These are phyloP conservation scores for Eleginops maclovinus DNA, from an alignment of 2,113 vertebrate species.

Conservation along the genomic window DNA sequence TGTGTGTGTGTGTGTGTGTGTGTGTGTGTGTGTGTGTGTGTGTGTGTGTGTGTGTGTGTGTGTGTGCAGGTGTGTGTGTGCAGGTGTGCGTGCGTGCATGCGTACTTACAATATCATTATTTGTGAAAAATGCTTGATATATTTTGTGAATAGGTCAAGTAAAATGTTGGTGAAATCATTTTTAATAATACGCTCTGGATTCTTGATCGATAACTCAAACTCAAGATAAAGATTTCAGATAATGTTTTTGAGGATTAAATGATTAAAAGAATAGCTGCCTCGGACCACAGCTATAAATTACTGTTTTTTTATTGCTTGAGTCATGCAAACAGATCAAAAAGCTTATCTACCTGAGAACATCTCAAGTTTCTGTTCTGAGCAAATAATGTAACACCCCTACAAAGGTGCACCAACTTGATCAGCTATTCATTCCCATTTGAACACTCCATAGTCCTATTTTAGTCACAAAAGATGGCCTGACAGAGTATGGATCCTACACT, in stretches of 20 bases:
- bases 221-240: neutral
- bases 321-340: too few species aligned
- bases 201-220: neutral
- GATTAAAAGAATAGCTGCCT: neutral
- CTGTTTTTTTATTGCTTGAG: neutral
- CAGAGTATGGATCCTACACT: neutral
- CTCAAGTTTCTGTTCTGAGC: too few species aligned
- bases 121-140: too few species aligned
- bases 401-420: neutral
- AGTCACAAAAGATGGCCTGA: neutral
- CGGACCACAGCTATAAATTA: neutral
- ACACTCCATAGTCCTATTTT: neutral
- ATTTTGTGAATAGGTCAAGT: too few species aligned
- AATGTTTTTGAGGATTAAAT: constrained; percentile 9
- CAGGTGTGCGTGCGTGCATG: too few species aligned
- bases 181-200: neutral
- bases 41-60: too few species aligned
- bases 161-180: too few species aligned
- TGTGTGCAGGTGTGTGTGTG: too few species aligned
- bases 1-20: too few species aligned
- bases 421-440: neutral
- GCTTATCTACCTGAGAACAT: too few species aligned
- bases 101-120: too few species aligned
- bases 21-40: neutral
- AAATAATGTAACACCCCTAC: neutral